A percentile compares a stretch with the other conserved stretches of the same genome.
Evolutionary conservation across 2,113 vertebrate species (phyloP).

Genomic region (Piaya cayana): DNA sequence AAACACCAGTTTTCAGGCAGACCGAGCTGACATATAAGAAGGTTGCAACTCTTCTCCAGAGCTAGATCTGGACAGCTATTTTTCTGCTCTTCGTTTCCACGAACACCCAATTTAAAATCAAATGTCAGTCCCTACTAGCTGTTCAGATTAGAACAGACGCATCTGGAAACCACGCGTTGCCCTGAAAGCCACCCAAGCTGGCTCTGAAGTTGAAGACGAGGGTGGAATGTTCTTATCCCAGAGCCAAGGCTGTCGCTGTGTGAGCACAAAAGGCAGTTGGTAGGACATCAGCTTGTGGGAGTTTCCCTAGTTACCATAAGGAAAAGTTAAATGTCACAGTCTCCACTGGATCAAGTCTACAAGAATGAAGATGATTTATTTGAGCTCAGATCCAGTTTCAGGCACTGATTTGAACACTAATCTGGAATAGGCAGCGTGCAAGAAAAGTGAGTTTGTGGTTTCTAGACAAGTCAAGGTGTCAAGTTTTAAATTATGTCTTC

Average conservation of each 20-base stretch:
- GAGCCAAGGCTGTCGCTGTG: background rate
- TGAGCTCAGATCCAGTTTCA: background rate
- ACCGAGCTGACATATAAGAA: background rate
- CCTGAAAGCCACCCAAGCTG: constrained; percentile 53
- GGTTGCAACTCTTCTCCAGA: background rate
- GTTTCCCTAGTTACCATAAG: constrained; percentile 53
- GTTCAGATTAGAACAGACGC: constrained; percentile 8
- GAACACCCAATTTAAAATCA: background rate
- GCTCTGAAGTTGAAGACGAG: constrained; percentile 37
- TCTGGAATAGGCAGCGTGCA: fast-evolving
- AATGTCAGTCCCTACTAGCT: background rate
- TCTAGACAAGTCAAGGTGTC: background rate
- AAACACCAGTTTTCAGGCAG: background rate
- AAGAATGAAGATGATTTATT: background rate
- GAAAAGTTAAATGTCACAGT: constrained; percentile 55
- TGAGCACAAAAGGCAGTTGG: constrained; percentile 63
- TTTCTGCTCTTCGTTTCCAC: background rate
- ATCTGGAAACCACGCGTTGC: constrained; percentile 39
- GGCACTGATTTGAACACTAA: background rate
- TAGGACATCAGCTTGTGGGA: constrained; percentile 63
- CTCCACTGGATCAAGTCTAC: constrained; percentile 25
- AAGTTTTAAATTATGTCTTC: background rate
- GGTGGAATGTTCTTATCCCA: constrained; percentile 40
- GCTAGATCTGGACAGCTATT: background rate
- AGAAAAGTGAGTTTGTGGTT: background rate